Evolutionary conservation across 2,797 vertebrate genomes (phyloP).

Genomic region (Poeciliopsis turneri): DNA sequence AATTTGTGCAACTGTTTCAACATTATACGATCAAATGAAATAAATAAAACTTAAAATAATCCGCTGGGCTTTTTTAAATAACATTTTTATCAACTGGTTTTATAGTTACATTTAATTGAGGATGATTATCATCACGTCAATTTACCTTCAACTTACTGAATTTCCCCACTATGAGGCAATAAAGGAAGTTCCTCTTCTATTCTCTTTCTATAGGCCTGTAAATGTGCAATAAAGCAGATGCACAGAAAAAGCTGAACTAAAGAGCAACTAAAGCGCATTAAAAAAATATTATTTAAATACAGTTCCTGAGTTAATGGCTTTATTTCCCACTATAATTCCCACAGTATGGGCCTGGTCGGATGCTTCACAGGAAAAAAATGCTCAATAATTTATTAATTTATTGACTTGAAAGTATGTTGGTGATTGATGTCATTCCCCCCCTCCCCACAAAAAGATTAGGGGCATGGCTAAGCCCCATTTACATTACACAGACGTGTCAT

Average conservation of each 20-base stretch:
- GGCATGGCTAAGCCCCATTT: slow-evolving; percentile 26
- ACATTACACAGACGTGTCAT: slow-evolving; percentile 22
- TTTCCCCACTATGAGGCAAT: background rate
- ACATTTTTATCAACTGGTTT: background rate
- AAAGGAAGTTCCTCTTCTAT: background rate
- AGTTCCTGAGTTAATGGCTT: background rate
- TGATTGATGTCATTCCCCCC: slow-evolving; percentile 14
- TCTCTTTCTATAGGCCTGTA: background rate
- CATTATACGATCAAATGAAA: background rate
- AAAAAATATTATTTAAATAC: background rate
- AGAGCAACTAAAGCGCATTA: background rate
- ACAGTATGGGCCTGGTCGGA: background rate
- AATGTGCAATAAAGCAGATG: background rate
- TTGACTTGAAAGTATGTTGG: slow-evolving; percentile 24
- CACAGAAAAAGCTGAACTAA: background rate
- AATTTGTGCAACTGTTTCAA: background rate
- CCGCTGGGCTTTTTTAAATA: background rate
- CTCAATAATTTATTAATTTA: slow-evolving; percentile 16
- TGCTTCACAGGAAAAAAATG: slow-evolving; percentile 16
- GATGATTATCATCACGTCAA: background rate
- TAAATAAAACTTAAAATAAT: background rate
- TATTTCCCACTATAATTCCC: background rate
- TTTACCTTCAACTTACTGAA: background rate
- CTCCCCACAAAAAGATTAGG: background rate
- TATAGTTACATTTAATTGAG: background rate